Conservation (phyloP, 2,888 invertebrate genomes). For the Lampropteryx suffumata region DNA sequence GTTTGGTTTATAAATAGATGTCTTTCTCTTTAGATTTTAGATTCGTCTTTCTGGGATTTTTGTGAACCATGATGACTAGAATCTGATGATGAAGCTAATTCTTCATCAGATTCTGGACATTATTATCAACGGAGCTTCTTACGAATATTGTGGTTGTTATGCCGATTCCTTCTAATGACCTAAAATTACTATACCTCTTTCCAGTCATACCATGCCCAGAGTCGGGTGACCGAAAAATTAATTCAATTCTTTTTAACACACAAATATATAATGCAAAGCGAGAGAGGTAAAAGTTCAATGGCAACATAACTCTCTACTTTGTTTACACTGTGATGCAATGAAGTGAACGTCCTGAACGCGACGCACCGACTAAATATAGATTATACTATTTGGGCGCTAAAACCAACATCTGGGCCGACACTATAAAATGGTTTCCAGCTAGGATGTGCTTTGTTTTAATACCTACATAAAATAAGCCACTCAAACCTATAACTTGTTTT, state of each 20-base stretch:
- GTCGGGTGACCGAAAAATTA: background rate
- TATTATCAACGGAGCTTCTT: no score
- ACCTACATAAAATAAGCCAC: no score
- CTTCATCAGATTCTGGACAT: no score
- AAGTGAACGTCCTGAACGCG: constrained; percentile 62
- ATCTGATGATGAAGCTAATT: no score
- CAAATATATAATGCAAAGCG: background rate
- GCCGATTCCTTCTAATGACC: no score
- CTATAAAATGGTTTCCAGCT: constrained; percentile 50
- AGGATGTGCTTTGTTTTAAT: constrained; percentile 2
- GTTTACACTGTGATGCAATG: constrained; percentile 28
- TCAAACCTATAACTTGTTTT: no score
- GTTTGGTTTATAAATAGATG: no score
- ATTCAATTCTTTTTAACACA: no score
- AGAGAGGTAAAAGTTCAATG: constrained; percentile 11
- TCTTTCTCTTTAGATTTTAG: no score
- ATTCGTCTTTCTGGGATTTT: no score
- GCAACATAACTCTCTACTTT: constrained; percentile 13
- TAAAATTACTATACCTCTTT: background rate
- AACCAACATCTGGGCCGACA: constrained; percentile 53
- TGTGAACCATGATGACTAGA: no score
- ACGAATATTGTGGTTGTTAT: no score
- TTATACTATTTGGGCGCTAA: constrained; percentile 62
- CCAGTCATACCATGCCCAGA: background rate
- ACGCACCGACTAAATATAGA: constrained; percentile 56